Percentiles rank a stretch among this genome's conserved stretches.
Conservation (phyloP, 2,113 vertebrate species). For the Rostratula benghalensis region DNA sequence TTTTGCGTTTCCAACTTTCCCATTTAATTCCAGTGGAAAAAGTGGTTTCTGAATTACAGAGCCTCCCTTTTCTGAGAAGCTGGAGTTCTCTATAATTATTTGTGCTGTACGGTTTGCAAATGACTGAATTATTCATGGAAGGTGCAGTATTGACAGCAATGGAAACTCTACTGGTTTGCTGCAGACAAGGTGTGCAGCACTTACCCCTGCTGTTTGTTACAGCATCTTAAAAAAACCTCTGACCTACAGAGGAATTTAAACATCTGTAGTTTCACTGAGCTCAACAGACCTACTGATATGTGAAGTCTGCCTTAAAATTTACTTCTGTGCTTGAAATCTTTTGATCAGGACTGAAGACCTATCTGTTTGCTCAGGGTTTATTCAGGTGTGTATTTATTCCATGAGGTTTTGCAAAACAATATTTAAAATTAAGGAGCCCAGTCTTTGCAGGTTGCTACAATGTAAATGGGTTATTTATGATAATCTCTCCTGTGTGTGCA, state of each 20-base stretch:
- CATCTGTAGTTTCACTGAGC: neutral
- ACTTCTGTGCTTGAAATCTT: neutral
- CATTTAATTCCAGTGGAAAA: slow-evolving; percentile 50
- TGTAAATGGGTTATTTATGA: neutral
- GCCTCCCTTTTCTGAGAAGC: neutral
- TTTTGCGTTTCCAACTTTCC: slow-evolving; percentile 26
- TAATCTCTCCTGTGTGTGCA: neutral
- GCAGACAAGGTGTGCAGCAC: neutral
- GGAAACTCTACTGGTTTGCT: neutral
- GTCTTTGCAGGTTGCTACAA: neutral
- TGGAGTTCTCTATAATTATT: slow-evolving; percentile 30
- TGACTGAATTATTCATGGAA: slow-evolving; percentile 8
- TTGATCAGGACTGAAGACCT: neutral
- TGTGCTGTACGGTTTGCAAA: neutral
- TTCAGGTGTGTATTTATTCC: neutral
- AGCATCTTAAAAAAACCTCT: neutral
- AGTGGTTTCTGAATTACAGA: slow-evolving; percentile 39
- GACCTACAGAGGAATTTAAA: neutral
- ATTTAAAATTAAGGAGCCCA: neutral
- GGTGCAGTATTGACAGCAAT: neutral
- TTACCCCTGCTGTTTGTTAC: neutral
- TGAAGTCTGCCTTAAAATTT: neutral
- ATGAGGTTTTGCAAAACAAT: neutral
- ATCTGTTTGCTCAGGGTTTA: neutral
- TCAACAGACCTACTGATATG: neutral